These are phyloP conservation scores for Arenaria interpres DNA, from an alignment of 2,113 vertebrate species.

Conservation along the genomic window DNA sequence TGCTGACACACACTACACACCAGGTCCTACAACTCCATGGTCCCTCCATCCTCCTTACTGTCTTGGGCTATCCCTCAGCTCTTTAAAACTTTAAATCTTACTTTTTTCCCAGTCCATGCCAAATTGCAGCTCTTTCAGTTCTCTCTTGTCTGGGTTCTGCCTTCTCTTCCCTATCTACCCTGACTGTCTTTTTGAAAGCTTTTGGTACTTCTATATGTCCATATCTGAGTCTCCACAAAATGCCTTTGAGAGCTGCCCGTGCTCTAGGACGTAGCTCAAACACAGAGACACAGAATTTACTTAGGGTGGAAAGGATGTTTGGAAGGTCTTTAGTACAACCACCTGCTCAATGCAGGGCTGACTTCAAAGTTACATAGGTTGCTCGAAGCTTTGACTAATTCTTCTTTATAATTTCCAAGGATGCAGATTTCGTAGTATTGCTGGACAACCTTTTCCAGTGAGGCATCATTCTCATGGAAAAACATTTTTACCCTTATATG, in stretches of 20 bases:
- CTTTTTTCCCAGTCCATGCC: not conserved
- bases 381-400: not conserved
- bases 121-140: not conserved
- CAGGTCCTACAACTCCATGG: not conserved
- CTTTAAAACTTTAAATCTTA: not conserved
- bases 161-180: not conserved
- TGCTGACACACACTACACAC: not conserved
- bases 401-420: not conserved
- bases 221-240: not conserved
- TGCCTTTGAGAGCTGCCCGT: not conserved
- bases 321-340: not conserved
- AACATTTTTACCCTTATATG: not conserved
- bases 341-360: not conserved
- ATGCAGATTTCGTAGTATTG: not conserved
- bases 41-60: not conserved
- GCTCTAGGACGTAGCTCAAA: not conserved
- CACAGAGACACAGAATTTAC: not conserved
- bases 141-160: not conserved
- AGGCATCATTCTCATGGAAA: not conserved
- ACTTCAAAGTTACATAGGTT: not conserved
- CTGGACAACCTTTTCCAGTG: not conserved
- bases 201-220: not conserved
- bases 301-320: not conserved
- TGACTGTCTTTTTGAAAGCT: not conserved
- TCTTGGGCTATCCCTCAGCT: not conserved